Evolutionary conservation across 2,888 invertebrate genomes (phyloP).

Genomic region (Cantharis flavilabris): DNA sequence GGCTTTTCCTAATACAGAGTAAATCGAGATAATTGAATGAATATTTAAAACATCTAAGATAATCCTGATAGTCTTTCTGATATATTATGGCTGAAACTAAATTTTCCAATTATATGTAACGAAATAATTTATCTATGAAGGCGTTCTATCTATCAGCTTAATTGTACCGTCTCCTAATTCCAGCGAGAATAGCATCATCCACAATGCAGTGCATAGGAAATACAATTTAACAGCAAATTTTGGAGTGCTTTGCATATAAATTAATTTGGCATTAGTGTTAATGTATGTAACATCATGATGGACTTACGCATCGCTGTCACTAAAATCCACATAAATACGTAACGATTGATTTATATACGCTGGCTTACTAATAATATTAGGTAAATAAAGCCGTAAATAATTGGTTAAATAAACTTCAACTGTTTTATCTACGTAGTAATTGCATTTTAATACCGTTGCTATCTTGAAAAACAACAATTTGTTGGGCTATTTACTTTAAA

Average conservation of each 20-base stretch:
- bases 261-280: slow-evolving; percentile 29
- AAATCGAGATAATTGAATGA: not conserved
- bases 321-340: slow-evolving; percentile 24
- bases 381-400: not conserved
- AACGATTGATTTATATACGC: slow-evolving; percentile 23
- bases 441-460: not conserved
- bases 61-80: not conserved
- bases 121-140: not conserved
- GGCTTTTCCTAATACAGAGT: not conserved
- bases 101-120: not conserved
- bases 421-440: not conserved
- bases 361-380: slow-evolving; percentile 14
- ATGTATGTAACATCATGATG: slow-evolving; percentile 27
- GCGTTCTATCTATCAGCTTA: slow-evolving; percentile 8
- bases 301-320: slow-evolving; percentile 14
- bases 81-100: not conserved
- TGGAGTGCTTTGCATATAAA: slow-evolving; percentile 32
- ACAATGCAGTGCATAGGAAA: slow-evolving; percentile 2
- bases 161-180: slow-evolving; percentile 4
- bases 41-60: not conserved
- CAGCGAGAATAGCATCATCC: not conserved
- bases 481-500: not conserved
- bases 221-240: slow-evolving; percentile 11
- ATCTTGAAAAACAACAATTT: not conserved
- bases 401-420: not conserved